Percentiles rank a stretch among this genome's conserved stretches.
Conservation (phyloP, 2,797 vertebrate genomes). For the Momotus momota region DNA sequence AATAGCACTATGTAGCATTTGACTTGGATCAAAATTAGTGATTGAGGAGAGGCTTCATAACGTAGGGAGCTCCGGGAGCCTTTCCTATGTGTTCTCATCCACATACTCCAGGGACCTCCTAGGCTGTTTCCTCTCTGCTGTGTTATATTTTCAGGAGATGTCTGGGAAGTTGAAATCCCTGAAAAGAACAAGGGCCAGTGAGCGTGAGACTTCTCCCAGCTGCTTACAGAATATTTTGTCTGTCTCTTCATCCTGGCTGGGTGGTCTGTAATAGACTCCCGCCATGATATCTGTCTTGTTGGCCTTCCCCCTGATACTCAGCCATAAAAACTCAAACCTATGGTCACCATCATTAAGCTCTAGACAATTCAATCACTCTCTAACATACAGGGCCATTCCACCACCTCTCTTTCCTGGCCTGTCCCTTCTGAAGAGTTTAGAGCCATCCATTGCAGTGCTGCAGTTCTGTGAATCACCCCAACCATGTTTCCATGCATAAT, state of each 20-base stretch:
- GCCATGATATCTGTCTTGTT: neutral
- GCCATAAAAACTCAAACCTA: too few species aligned
- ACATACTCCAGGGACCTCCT: neutral
- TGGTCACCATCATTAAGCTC: neutral
- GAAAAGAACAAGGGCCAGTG: too few species aligned
- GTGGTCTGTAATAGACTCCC: neutral
- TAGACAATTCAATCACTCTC: neutral
- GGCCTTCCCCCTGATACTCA: neutral
- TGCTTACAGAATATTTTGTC: neutral
- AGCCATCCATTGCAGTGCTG: neutral
- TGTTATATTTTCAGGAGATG: neutral
- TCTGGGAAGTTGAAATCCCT: too few species aligned
- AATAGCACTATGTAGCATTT: neutral
- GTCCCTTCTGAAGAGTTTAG: neutral
- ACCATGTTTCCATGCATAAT: neutral
- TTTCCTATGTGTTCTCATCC: neutral
- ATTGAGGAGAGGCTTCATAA: neutral
- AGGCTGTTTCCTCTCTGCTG: neutral
- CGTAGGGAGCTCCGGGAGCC: fast-evolving
- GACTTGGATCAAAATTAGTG: neutral
- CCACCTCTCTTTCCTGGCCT: neutral
- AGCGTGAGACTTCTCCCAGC: neutral
- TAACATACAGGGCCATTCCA: neutral
- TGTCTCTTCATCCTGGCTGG: neutral
- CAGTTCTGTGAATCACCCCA: neutral